Base-by-base conservation (phyloP, 1,140 invertebrate genomes). In the Conopomorpha cramerella region DNA sequence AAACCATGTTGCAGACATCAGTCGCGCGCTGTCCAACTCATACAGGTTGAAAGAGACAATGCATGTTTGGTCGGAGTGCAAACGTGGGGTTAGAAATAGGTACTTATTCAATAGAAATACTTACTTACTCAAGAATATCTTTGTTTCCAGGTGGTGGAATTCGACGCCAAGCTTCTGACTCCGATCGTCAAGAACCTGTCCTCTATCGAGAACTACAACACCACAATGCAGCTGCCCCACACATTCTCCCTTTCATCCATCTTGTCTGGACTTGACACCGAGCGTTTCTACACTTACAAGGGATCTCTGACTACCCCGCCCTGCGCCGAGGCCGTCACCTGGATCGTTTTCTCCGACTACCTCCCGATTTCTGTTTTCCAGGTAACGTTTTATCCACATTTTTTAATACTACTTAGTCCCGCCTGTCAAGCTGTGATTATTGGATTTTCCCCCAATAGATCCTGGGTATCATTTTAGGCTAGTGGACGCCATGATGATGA, bases 231-330 rank as follows among this genome's bases (percentile, higher is more conserved):
- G 33, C 51, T 87, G 14, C 82, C 84, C 13, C 68, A 78, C 6
- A 81, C 84, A 4, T 81, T 88, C 47, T 80, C 81, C 12, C 56
- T 88, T 3, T 73, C 81, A 1, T 84, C 82, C 1, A 66, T 76
- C 34, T 52, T 74, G 13, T 66, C 70, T 2, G 67, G 70, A 0
- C 47, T 74, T 19, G 70, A 74, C 39, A 54, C 65, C 1, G 70
- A 74, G 37, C 67, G 83, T 26, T 91, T 84, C 78, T 96, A 91
- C 78, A 93, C 90, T 0, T 97, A 97, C 63, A 83, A 83, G 44
- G 95, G 95, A 2, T 95, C 92, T 0, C 74, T 98, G 23, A 98
- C 95, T n/a, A 96, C 93, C 0, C 93, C 95, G 1, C 93, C 95
- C 4, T 95, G 92, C 51, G 86, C 83, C 27, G 94, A 98, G 78